These are phyloP conservation scores for Trematomus loennbergii DNA, from an alignment of 2,113 vertebrate species.

Conservation along the genomic window DNA sequence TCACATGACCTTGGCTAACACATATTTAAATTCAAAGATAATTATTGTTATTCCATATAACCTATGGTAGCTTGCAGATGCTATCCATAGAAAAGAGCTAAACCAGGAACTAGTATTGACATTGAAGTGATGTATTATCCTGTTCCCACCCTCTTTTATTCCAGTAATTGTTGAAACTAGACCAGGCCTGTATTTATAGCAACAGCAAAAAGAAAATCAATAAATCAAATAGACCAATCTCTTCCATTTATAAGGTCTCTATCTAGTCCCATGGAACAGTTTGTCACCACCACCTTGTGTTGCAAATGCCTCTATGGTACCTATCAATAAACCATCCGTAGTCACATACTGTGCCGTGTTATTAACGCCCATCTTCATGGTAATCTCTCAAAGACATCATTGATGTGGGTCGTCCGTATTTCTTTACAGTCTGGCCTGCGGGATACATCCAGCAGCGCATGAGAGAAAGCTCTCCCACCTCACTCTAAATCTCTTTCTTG, in stretches of 20 bases:
- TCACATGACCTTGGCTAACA: too few species aligned
- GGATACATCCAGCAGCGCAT: conserved; percentile 40
- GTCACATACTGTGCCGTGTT: conserved; percentile 55
- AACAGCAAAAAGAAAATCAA: conserved; percentile 54
- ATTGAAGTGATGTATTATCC: not conserved
- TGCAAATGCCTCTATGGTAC: conserved; percentile 35
- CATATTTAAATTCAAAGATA: too few species aligned
- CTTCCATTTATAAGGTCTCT: conserved; percentile 44
- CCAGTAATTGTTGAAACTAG: conserved; percentile 35
- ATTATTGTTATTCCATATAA: not conserved
- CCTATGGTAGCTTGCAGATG: not conserved
- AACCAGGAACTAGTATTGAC: not conserved
- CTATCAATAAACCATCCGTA: conserved; percentile 72
- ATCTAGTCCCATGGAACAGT: conserved; percentile 42
- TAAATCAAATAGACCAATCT: conserved; percentile 35
- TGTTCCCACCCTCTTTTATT: conserved; percentile 1
- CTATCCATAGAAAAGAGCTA: not conserved
- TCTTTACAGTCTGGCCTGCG: conserved; percentile 58
- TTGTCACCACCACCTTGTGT: conserved; percentile 44
- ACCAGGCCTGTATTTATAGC: conserved; percentile 36
- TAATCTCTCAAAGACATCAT: conserved; percentile 75
- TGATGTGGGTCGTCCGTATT: conserved; percentile 60
- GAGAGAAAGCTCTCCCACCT: conserved; percentile 59
- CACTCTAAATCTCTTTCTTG: conserved; percentile 74
- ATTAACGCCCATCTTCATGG: conserved; percentile 63